These are phyloP conservation scores for Antedon mediterranea DNA, from an alignment of 53 echinoderm and acorn worm species.

Conservation along the genomic window DNA sequence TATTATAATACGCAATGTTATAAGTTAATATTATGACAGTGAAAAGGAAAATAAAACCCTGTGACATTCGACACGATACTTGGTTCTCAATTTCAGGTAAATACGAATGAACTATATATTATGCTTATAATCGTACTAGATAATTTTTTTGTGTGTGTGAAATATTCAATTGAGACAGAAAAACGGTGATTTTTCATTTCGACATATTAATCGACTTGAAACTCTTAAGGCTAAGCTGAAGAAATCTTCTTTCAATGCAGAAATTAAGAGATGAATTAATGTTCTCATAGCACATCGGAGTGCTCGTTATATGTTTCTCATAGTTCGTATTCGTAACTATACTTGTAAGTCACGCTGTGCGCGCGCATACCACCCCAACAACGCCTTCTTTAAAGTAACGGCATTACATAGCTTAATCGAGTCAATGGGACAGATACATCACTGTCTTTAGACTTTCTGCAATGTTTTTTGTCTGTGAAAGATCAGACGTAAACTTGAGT, in stretches of 20 bases:
- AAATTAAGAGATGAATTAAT: neutral
- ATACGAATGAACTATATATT: neutral
- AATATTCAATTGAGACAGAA: neutral
- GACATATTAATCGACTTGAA: neutral
- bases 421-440: neutral
- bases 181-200: neutral
- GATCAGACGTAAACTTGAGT: neutral
- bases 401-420: too few species aligned
- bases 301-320: too few species aligned
- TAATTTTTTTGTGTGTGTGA: neutral
- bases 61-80: neutral
- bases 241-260: neutral
- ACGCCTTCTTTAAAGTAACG: too few species aligned
- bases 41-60: neutral
- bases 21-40: neutral
- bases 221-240: neutral
- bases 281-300: too few species aligned
- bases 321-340: too few species aligned
- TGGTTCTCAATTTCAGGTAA: neutral
- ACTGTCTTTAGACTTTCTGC: neutral
- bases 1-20: neutral
- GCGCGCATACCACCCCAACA: too few species aligned
- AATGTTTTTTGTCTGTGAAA: neutral
- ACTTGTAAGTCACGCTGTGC: too few species aligned
- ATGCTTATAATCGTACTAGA: neutral